Evolutionary conservation across 2,888 invertebrate genomes (phyloP), one percentile per base, ranked within the genome.

Genomic region (Caenorhabditis angaria): DNA sequence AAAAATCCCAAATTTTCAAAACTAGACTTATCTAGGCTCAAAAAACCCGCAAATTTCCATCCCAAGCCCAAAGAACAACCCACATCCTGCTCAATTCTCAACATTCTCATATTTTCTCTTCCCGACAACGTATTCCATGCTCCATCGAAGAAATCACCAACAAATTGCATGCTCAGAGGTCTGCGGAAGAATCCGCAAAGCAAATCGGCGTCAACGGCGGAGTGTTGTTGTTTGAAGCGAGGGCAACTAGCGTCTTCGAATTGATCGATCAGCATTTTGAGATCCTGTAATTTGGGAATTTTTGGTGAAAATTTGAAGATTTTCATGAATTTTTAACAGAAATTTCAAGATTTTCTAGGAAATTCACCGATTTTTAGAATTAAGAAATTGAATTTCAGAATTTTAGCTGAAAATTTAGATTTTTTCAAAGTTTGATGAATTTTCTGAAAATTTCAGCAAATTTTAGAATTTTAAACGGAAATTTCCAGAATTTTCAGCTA

Each of bases 111-210:
- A 14, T 47, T 47, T 14, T 58, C 41, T 32, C 71, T 27, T 53
- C 71, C 71, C 1, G 50, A 56, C 0, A 71, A 32, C 1, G 71
- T 71, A 51, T 71, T 63, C 71, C 71, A 71, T 10, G 71, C 71
- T 14, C 71, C 71, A 22, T 71, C 71, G 14, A 51, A 63, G 0
- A 67, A 25, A 32, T 71, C 61, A 24, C 71, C 71, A 0, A 64
- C 64, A 63, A 61, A 71, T 8, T 50, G 25, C 14, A 71, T 50
- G 12, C 66, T 66, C 5, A 14, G 18, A 6, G 71, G 71, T 18
- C 71, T 53, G 6, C 58, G 35, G 29, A 64, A 71, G 41, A 71
- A 71, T 25, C 66, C 71, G 29, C 58, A 24, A 32, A 71, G 50
- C 55, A 71, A 25, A n/a, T 71, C 65, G 1, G 25, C 18, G 22